These are phyloP conservation scores for Thymelicus acteon DNA, from an alignment of 2,888 invertebrate genomes.

Conservation along the genomic window DNA sequence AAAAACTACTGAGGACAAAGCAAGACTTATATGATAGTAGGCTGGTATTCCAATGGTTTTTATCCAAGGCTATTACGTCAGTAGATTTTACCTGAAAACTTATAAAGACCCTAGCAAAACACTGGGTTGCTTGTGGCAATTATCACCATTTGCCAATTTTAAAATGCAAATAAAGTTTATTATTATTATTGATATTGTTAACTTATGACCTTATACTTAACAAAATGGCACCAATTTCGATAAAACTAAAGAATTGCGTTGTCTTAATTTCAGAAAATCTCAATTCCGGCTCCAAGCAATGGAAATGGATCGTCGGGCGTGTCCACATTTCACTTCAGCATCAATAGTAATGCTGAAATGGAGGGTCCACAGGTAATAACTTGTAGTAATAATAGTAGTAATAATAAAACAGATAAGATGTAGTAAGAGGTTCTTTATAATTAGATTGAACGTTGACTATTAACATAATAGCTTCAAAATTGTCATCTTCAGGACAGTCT, in stretches of 20 bases:
- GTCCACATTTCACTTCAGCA: slow-evolving; percentile 90
- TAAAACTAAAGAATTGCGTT: slow-evolving; percentile 18
- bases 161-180: too few species aligned
- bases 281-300: slow-evolving; percentile 89
- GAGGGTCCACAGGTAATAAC: slow-evolving; percentile 88
- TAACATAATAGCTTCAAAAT: neutral
- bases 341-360: slow-evolving; percentile 91
- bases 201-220: too few species aligned
- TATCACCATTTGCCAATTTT: too few species aligned
- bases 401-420: neutral
- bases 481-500: neutral
- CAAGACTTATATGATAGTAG: too few species aligned
- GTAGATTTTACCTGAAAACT: too few species aligned
- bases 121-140: too few species aligned
- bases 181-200: too few species aligned
- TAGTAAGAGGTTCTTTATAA: neutral
- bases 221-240: too few species aligned
- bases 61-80: too few species aligned
- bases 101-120: too few species aligned
- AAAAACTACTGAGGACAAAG: too few species aligned
- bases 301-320: slow-evolving; percentile 75
- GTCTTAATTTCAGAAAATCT: slow-evolving; percentile 87
- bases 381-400: slow-evolving; percentile 50
- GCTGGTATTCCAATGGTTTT: too few species aligned
- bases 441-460: neutral